These are phyloP conservation scores for Tinea pellionella DNA, from an alignment of 2,888 invertebrate species.

Conservation along the genomic window DNA sequence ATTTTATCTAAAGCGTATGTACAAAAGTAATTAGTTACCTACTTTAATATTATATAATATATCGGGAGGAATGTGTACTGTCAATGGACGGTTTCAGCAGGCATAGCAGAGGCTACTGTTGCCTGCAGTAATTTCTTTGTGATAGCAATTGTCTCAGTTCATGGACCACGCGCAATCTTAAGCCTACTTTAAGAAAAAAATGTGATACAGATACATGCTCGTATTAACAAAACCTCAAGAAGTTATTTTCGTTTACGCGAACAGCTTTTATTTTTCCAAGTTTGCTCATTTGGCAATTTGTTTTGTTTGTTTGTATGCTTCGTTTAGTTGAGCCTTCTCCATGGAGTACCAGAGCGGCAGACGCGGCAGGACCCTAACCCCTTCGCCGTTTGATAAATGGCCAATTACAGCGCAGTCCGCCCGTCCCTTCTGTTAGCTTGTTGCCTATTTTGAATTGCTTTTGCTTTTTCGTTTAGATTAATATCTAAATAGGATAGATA, in stretches of 20 bases:
- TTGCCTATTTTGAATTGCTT: slow-evolving; percentile 70
- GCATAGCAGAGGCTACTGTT: no score
- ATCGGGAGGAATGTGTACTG: no score
- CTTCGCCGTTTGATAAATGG: slow-evolving; percentile 71
- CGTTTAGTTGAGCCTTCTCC: slow-evolving; percentile 18
- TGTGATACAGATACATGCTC: no score
- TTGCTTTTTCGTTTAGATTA: slow-evolving; percentile 71
- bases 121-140: no score
- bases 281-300: slow-evolving; percentile 3
- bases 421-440: slow-evolving; percentile 68
- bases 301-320: slow-evolving; percentile 26
- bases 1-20: no score
- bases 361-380: slow-evolving; percentile 56
- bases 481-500: slow-evolving; percentile 71
- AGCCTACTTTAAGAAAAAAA: no score
- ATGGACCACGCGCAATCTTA: no score
- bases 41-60: no score
- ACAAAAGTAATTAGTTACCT: no score
- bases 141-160: no score
- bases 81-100: no score
- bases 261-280: background rate
- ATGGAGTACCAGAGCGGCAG: slow-evolving; percentile 43
- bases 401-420: slow-evolving; percentile 64
- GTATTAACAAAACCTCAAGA: no score
- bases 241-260: background rate